phyloP scores from a whole-genome alignment of 2,113 vertebrate species.

The Pachycephala philippinensis region DNA sequence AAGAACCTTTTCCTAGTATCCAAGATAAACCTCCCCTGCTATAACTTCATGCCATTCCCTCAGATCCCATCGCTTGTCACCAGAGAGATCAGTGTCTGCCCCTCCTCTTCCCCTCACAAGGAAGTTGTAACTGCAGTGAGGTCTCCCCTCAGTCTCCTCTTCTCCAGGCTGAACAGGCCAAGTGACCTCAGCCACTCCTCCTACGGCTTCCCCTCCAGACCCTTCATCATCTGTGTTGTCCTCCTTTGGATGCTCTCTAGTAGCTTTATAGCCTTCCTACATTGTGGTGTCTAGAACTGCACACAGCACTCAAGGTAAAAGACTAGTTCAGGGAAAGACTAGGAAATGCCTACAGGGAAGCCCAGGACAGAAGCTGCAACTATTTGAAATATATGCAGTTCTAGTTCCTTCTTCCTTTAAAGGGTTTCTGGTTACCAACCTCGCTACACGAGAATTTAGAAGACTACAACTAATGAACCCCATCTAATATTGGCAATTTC shows the following conservation, averaged over 20 bases:
- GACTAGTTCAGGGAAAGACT: not conserved
- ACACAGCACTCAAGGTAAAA: not conserved
- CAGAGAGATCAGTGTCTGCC: not conserved
- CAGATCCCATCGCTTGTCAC: not conserved
- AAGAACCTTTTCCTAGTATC: not conserved
- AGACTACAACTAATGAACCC: not conserved
- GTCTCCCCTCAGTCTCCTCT: not conserved
- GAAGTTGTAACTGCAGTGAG: not conserved
- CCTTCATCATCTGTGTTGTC: not conserved
- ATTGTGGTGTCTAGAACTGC: not conserved
- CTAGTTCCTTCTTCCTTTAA: not conserved
- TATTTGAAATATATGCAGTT: not conserved
- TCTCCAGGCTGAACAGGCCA: not conserved
- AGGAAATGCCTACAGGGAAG: not conserved
- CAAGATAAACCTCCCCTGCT: not conserved
- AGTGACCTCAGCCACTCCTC: not conserved
- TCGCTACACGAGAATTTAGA: not conserved
- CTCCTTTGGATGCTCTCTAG: not conserved
- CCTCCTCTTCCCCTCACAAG: not conserved
- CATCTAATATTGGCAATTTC: not conserved
- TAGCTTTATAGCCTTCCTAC: not conserved
- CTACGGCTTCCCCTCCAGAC: not conserved
- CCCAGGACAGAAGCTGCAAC: not conserved
- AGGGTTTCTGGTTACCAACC: not conserved
- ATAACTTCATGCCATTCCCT: not conserved